Base-by-base conservation (phyloP, 2,888 invertebrate genomes). In the Euplexia lucipara region DNA sequence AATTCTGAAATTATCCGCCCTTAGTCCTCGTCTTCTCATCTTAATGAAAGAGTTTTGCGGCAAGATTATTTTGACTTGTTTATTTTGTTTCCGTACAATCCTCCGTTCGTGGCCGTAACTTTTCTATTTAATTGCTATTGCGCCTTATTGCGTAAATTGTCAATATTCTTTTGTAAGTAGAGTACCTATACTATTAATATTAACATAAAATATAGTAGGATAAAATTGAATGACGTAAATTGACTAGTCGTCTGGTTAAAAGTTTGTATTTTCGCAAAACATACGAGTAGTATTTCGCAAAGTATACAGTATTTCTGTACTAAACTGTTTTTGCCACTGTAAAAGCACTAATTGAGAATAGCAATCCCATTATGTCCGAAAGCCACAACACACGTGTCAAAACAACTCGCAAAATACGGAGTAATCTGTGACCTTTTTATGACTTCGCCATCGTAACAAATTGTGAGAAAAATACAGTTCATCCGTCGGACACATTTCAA, bases 11-110 rank as follows among this genome's bases (percentile, higher is more conserved):
- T 91, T 88, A 87, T 88, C 85, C 84, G 85, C 82, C 83, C 79
- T 81, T 83, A 83, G 88, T 84, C 86, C 82, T 83, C 84, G 87
- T 90, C 90, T 90, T 81, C 84, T 81, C 87, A 82, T 88, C 88
- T 88, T 91, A 92, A 92, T 92, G 91, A 91, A 93, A 92, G 91
- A 90, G 88, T 90, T 91, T 89, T 85, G 86, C 84, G 84, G 82
- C 74, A 85, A 88, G 87, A 91, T 90, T 90, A 90, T 91, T 92
- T 87, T 76, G 78, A 86, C 83, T 86, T 88, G 88, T 90, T 91
- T 91, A 89, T 91, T 91, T 90, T 86, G 81, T 81, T 88, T 78
- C 77, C 70, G 30, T 75, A 78, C 81, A 81, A 56, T 35, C 82
- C 80, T 78, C 77, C 79, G 82, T 76, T 84, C 44, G 63, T 60